These are phyloP conservation scores for Pantelozetes paolii DNA, from an alignment of 2,888 invertebrate species.

Conservation along the genomic window DNA sequence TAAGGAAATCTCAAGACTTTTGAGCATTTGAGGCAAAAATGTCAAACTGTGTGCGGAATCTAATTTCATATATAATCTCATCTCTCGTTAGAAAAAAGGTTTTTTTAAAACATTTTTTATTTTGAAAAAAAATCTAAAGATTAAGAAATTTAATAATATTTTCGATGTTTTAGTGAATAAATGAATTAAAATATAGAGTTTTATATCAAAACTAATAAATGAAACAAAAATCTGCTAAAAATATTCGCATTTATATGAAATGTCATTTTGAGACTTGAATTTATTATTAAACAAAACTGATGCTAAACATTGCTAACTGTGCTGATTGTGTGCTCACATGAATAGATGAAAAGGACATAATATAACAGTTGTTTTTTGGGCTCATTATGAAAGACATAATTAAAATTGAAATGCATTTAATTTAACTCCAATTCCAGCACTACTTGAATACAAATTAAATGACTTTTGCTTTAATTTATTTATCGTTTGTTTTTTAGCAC, in stretches of 20 bases:
- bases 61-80: not conserved
- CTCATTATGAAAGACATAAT: constrained; percentile 24
- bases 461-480: constrained; percentile 33
- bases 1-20: not conserved
- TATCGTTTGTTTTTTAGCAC: constrained; percentile 4
- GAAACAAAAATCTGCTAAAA: not conserved
- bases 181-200: not conserved
- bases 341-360: not conserved
- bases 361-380: not conserved
- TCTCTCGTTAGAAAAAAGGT: no score
- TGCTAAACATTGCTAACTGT: not conserved
- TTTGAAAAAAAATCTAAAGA: not conserved
- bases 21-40: not conserved
- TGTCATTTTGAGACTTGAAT: not conserved
- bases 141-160: not conserved
- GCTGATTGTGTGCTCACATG: not conserved
- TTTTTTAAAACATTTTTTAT: no score
- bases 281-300: not conserved
- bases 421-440: not conserved
- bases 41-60: constrained; percentile 11
- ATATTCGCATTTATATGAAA: not conserved
- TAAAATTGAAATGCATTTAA: constrained; percentile 13
- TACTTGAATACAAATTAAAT: not conserved
- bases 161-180: not conserved
- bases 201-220: not conserved